Evolutionary conservation across 2,113 vertebrate genomes (phyloP), one percentile per base, ranked within the genome.

Genomic region (Suricata suricatta): DNA sequence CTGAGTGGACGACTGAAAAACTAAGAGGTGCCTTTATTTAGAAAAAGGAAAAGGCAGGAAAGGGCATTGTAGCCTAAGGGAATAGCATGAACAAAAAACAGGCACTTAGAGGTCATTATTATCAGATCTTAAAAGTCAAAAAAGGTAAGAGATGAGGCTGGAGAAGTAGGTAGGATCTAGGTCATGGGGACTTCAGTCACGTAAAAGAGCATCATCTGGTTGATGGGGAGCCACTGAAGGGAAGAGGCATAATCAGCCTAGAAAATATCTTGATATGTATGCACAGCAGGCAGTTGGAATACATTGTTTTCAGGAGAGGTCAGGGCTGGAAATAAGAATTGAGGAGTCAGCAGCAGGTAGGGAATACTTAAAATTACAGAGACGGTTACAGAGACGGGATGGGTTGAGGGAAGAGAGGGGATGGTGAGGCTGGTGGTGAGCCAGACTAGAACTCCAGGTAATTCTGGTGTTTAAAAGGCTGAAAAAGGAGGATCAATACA

Each of bases 231-330:
- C 64, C 25, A 35, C 38, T 57, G 29, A 80, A 77, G 47, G 50
- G 23, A 89, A 92, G n/a, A 29, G 11, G 50, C 79, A 81, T 44
- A 38, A 25, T 80, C 33, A 88, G 11, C 35, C 31, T 91, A 14
- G 57, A 68, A 57, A 50, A 68, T 83, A 52, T 80, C 25, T 15
- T 81, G 50, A 68, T 68, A 60, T 7, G 11, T 85, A 60, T 47
- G 23, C 84, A 54, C 27, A 68, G 50, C 19, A 81, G 23, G 21
- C 38, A 21, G 64, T 81, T 96, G 64, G 69, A 72, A 80, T 88
- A 41, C 64, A 38, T 95, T 44, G 14, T 66, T 95, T 90, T 90
- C 41, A 83, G 57, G 64, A 96, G 68, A 71, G 23, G 12, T 93
- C 54, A 95, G 54, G 76, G 54, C 31, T 92, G 38, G 72, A 86